Evolutionary conservation across 92 coral and sea anemone species (phyloP), one percentile per base, ranked within the genome.

Genomic region (Zoanthus sansibaricus): DNA sequence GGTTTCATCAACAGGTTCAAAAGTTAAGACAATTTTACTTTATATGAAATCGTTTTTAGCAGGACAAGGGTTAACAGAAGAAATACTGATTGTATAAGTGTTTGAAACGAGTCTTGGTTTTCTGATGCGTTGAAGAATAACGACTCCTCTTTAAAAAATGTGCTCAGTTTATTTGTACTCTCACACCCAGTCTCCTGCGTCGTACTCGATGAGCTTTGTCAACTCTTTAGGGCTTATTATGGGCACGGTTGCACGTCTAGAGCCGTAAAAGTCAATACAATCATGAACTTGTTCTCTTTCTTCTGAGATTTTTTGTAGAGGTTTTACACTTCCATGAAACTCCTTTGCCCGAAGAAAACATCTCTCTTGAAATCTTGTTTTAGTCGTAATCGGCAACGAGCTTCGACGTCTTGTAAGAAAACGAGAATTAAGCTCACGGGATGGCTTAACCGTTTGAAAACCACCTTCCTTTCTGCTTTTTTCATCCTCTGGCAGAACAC

Each of bases 151-250:
- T 7, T 7, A 7, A 49, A 49, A 49, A 49, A 49, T 7, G 9
- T 11, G 55, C 9, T 1, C 69, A 17, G 30, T 62, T n/a, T 62
- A 49, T 20, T 31, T 62, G 31, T 62, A 62, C n/a, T 62, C 9
- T 62, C 13, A 76, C 2, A 76, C 82, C 82, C 82, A 76, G 15
- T 76, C 82, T 17, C 82, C 82, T 21, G 30, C 67, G 0, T 76
- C 82, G 31, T 11, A 54, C 6, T 76, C 30, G 3, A 76, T 54
- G 18, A 52, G 59, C 31, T 31, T 10, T 66, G 15, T 51, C 13
- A 76, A 52, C 31, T 76, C 82, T 44, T 76, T 76, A n/a, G 82
- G 68, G 67, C 49, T 75, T 18, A 75, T 47, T 6, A 30, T 52
- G 42, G 82, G 82, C 0, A 51, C 6, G 13, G 66, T 76, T 11